A percentile compares a stretch with the other conserved stretches of the same genome.
Conservation (phyloP, 2,888 invertebrate genomes). For the Ichneumoninae sp. region DNA sequence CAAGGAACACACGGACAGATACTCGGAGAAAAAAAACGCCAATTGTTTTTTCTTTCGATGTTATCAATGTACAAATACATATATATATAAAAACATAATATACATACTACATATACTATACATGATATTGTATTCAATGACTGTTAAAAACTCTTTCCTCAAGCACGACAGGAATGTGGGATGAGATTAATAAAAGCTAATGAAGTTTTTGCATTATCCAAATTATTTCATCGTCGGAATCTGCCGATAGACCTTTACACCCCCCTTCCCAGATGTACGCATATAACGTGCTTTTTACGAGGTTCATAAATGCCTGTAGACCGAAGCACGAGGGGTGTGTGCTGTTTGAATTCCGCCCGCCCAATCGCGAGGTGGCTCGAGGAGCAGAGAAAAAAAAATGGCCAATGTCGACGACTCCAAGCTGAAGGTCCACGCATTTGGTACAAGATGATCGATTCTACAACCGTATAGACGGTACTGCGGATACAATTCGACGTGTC, state of each 20-base stretch:
- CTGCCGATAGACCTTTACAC: neutral
- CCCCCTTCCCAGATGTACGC: neutral
- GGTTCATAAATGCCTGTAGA: neutral
- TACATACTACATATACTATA: neutral
- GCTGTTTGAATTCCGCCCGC: neutral
- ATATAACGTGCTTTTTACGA: neutral
- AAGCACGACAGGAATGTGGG: neutral
- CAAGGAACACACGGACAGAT: neutral
- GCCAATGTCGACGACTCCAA: neutral
- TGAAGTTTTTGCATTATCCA: neutral
- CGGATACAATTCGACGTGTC: neutral
- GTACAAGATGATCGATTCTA: neutral
- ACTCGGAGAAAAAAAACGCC: neutral
- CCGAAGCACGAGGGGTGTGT: neutral
- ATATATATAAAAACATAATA: neutral
- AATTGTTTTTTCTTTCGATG: neutral
- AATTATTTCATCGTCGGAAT: neutral
- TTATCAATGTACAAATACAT: conserved; percentile 5
- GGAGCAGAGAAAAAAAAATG: neutral
- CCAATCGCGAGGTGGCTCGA: neutral
- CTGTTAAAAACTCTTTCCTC: neutral
- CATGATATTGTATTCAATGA: neutral
- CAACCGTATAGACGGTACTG: neutral
- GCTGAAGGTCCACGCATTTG: neutral
- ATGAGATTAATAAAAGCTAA: conserved; percentile 5